Conservation (phyloP, 1,140 invertebrate genomes). For the Nasonia longicornis region DNA sequence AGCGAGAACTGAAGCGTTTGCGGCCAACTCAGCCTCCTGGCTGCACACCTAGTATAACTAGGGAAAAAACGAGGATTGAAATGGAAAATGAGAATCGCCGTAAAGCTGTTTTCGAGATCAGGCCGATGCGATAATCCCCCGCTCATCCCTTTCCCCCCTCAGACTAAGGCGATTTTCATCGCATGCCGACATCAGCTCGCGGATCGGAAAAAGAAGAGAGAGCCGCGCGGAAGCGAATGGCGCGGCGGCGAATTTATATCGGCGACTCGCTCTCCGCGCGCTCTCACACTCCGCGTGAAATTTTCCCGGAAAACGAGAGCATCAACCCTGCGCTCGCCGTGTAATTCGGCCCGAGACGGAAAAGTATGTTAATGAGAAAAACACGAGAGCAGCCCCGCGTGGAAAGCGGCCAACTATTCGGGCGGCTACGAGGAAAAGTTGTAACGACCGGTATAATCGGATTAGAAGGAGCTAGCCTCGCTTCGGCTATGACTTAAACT, state of each 20-base stretch:
- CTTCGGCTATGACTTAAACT: slow-evolving; percentile 48
- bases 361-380: slow-evolving; percentile 55
- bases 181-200: not conserved
- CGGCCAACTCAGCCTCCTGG: too few species aligned
- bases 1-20: too few species aligned
- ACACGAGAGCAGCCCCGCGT: slow-evolving; percentile 45
- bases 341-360: slow-evolving; percentile 45
- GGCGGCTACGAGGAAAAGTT: slow-evolving; percentile 44
- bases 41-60: too few species aligned
- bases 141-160: not conserved
- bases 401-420: slow-evolving; percentile 47
- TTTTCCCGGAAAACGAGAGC: slow-evolving; percentile 29
- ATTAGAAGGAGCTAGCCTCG: slow-evolving; percentile 46
- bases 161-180: slow-evolving; percentile 19
- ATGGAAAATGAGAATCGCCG: not conserved
- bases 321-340: slow-evolving; percentile 33
- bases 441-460: slow-evolving; percentile 51
- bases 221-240: slow-evolving; percentile 8
- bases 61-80: not conserved
- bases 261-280: not conserved
- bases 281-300: not conserved
- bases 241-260: slow-evolving; percentile 23
- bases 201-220: not conserved
- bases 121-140: slow-evolving; percentile 9
- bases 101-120: not conserved